Evolutionary conservation across 1,140 invertebrate species (phyloP).

Genomic region (Sycophila sp.): DNA sequence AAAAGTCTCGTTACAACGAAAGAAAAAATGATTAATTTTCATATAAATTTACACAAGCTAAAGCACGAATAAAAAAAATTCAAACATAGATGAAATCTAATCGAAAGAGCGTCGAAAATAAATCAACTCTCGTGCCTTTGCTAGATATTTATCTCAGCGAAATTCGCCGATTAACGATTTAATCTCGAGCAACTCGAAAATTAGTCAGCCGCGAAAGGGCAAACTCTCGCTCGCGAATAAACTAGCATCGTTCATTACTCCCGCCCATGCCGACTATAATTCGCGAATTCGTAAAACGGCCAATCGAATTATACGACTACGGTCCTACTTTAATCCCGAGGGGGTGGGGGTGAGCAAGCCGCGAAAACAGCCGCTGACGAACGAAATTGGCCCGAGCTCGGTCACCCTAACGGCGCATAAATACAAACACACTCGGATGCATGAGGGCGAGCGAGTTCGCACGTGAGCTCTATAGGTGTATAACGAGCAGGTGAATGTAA

Average conservation of each 20-base stretch:
- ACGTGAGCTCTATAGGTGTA: neutral
- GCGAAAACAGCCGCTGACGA: neutral
- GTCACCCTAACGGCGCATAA: neutral
- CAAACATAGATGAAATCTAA: neutral
- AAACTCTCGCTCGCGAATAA: neutral
- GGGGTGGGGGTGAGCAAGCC: neutral
- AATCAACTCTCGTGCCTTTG: neutral
- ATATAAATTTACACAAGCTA: no score
- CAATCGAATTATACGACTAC: conserved; percentile 18
- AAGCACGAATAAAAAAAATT: no score
- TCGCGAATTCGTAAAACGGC: neutral
- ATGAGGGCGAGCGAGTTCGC: neutral
- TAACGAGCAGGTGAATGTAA: no score
- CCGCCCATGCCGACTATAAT: neutral
- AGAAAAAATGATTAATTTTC: no score
- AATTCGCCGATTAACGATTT: neutral
- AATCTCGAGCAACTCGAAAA: conserved; percentile 3
- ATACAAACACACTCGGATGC: neutral
- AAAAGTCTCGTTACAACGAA: no score
- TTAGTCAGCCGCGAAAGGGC: neutral
- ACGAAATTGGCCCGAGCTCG: conserved; percentile 9
- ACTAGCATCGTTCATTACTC: conserved; percentile 10
- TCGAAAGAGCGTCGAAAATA: neutral
- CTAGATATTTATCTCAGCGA: no score
- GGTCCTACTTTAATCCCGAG: neutral